These are phyloP conservation scores for Diuraphis noxia DNA, from an alignment of 1,140 invertebrate genomes.

Conservation along the genomic window DNA sequence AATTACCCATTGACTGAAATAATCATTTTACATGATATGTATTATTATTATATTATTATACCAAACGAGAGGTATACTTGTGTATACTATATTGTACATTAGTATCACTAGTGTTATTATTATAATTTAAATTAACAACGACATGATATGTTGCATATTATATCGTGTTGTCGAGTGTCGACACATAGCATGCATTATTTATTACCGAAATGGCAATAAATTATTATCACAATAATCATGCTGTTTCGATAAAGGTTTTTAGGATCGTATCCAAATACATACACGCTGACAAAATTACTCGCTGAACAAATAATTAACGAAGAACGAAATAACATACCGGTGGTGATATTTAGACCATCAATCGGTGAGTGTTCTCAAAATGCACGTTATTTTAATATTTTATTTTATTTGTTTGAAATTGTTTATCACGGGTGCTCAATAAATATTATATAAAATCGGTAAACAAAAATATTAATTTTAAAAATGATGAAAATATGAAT, in stretches of 20 bases:
- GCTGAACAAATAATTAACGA: constrained; percentile 81
- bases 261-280: constrained; percentile 80
- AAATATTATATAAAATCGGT: not conserved
- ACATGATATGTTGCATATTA: not conserved
- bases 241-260: constrained; percentile 59
- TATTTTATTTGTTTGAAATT: not conserved
- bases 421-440: not conserved
- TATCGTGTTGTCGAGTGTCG: not conserved
- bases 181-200: not conserved
- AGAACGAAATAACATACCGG: constrained; percentile 78
- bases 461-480: too few species aligned
- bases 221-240: not conserved
- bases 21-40: too few species aligned
- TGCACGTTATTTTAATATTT: not conserved
- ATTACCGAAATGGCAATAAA: not conserved
- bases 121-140: not conserved
- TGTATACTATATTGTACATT: not conserved
- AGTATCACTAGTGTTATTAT: too few species aligned
- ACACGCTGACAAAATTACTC: constrained; percentile 89
- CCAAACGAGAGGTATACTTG: not conserved
- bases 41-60: too few species aligned
- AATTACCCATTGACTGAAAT: too few species aligned
- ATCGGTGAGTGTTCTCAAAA: constrained; percentile 70
- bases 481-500: too few species aligned
- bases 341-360: constrained; percentile 92